Evolutionary conservation across 2,113 vertebrate genomes (phyloP).

Genomic region (Prionailurus viverrinus): DNA sequence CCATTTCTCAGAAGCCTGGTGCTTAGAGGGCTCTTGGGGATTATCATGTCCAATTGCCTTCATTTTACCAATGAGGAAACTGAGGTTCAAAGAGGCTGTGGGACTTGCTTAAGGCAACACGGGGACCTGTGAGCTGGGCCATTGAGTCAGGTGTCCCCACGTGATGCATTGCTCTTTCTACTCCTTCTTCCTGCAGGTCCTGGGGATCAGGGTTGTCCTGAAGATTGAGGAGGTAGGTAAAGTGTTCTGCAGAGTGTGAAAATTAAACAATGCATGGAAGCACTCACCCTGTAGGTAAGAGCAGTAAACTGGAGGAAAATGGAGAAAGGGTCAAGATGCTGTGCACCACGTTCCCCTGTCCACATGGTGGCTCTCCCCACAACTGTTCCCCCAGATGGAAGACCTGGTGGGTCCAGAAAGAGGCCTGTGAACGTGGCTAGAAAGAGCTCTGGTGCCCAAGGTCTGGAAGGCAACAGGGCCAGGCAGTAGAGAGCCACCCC

Average conservation of each 20-base stretch:
- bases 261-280: not conserved
- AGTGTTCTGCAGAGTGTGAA: rapidly evolving
- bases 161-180: not conserved
- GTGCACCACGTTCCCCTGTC: rapidly evolving
- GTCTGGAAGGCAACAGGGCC: not conserved
- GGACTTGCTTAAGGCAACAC: not conserved
- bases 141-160: not conserved
- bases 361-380: rapidly evolving
- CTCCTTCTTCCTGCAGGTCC: not conserved
- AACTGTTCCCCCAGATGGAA: rapidly evolving
- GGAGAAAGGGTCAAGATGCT: not conserved
- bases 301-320: too few species aligned
- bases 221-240: not conserved
- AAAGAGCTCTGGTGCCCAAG: not conserved
- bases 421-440: not conserved
- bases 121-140: not conserved
- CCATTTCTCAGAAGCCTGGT: not conserved
- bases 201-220: not conserved
- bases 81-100: not conserved
- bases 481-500: not conserved
- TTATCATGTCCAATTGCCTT: not conserved
- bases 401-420: not conserved
- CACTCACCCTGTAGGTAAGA: not conserved
- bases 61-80: not conserved
- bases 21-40: not conserved